Conservation (phyloP, 2,113 vertebrate genomes). For the Theristicus caerulescens region DNA sequence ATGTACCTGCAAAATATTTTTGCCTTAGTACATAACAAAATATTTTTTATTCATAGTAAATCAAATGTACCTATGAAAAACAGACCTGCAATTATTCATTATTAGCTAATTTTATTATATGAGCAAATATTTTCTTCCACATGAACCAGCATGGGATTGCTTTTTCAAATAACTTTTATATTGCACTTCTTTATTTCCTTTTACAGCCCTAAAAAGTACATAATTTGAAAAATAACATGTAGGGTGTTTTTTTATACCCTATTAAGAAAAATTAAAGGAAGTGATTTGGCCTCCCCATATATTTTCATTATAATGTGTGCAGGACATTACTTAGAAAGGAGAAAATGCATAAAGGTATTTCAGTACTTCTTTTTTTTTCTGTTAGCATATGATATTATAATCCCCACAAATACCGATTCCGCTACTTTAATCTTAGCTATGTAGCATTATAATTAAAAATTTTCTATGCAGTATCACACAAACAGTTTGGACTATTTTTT, state of each 20-base stretch:
- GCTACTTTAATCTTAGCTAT: background rate
- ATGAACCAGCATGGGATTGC: background rate
- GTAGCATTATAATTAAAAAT: background rate
- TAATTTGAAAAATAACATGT: background rate
- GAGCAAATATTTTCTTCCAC: background rate
- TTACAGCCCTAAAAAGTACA: background rate
- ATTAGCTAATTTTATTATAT: background rate
- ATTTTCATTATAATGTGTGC: background rate
- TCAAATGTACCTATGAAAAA: background rate
- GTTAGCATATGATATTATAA: background rate
- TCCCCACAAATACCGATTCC: background rate
- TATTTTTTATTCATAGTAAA: background rate
- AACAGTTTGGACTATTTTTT: background rate
- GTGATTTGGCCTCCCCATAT: background rate
- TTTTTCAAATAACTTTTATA: background rate
- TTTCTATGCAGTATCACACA: background rate
- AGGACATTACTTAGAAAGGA: background rate
- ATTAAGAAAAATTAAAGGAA: background rate
- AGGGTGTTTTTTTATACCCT: background rate
- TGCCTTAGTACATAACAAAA: background rate
- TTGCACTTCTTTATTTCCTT: background rate
- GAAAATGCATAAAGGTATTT: background rate
- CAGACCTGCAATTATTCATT: background rate
- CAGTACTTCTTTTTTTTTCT: background rate
- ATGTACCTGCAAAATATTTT: background rate